Base-by-base conservation (phyloP, 1,140 invertebrate genomes). In the Bombus impatiens region DNA sequence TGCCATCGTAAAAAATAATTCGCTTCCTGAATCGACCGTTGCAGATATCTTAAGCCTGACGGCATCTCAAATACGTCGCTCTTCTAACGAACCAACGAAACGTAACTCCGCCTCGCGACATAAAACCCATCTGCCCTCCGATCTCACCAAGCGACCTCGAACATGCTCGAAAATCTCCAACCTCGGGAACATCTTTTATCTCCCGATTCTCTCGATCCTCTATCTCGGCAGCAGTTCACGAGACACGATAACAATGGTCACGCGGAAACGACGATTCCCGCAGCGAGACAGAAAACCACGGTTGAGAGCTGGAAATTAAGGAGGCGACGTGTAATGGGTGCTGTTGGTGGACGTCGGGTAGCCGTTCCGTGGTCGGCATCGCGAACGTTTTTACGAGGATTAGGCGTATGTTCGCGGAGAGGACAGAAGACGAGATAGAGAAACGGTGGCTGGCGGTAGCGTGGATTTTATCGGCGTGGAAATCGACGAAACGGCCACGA, bases 371-470 rank as follows among this genome's bases (percentile, higher is more conserved):
- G 28, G 25, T 22, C 59, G 10, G 53, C 65, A 67, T 72, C 70
- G 76, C 59, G 44, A 53, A 87, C 78, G 37, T 84, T 85, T 84
- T 88, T 88, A 84, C 59, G 86, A 76, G 86, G 71, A 84, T 87
- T 87, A 87, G 77, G 59, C 42, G 57, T 65, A 42, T 35, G n/a
- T 71, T 59, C 57, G 68, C 62, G 53, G 62, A 37, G 53, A 40
- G 57, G 65, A 80, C 62, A 25, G 59, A 32, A 32, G 5, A 12
- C 37, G 62, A 68, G 76, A 79, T 42, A n/a, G 53, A 74, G 68
- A n/a, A 65, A 71, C 68, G 18, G 62, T 82, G 78, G 67, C 82
- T 59, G 3, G 77, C 82, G 76, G 82, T 87, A 87, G 77, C 78
- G 37, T 78, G 75, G 57, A 78, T 65, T 89, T 89, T 89, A 89